Base-by-base conservation (phyloP, 2,888 invertebrate genomes). In the Agrotis puta region DNA sequence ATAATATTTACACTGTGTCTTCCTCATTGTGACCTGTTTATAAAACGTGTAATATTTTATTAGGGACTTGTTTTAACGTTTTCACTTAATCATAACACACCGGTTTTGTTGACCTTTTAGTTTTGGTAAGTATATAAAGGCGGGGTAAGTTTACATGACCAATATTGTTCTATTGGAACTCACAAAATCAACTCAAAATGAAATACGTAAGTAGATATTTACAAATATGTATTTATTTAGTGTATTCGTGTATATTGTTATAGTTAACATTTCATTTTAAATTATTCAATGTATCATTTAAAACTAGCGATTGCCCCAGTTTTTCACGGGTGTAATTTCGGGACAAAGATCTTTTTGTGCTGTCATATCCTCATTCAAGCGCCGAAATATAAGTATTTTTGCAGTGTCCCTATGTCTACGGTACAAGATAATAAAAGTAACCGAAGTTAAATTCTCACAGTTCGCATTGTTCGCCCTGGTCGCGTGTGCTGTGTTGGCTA, bases 191-290 rank as follows among this genome's bases (percentile, higher is more conserved):
- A 56, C 54, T 43, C 54, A 56, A 33, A 48, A 69, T 69, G 69
- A 69, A 69, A 69, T 56, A 56, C 24, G 69, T 69, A 69, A 69
- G 69, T 69, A 27, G 2, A 2, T 5, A n/a, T 56, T 56, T 7
- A 14, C 14, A 39, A n/a, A 0, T 56, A 33, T 54, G 11, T 9
- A 11, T 54, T 4, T 27, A 1, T 4, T 18, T 56, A 33, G 13
- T 56, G 27, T 54, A n/a, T 13, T 33, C 33, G 27, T 33, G n/a
- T 11, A 20, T 48, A 2, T 48, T 20, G n/a, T 48, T 20, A 20
- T 5, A 33, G 7, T 33, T 33, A 33, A 33, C 39, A 39, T 11
- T 39, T 39, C 9, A 11, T 39, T 39, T 39, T 39, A 39, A 39
- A 9, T 11, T 39, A 39, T 11, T 39, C 39, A 11, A 39, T 33